These are phyloP conservation scores for Oeneis ivallda DNA, from an alignment of 2,888 invertebrate species.

Conservation along the genomic window DNA sequence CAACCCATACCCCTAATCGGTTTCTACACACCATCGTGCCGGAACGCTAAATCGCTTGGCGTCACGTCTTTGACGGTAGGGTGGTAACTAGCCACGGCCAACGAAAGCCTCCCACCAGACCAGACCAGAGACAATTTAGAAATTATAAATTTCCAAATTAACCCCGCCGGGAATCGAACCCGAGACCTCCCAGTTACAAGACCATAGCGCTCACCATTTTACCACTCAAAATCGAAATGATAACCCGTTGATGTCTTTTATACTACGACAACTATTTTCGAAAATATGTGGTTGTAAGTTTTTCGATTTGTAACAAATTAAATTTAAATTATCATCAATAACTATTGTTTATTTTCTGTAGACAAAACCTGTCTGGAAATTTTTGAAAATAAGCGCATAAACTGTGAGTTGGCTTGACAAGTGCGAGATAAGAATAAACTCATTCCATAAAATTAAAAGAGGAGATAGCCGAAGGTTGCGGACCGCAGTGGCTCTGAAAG, in stretches of 20 bases:
- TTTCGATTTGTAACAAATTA: background rate
- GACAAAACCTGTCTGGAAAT: conserved; percentile 14
- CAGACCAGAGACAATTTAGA: too few species aligned
- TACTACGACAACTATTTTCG: conserved; percentile 40
- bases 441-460: conserved; percentile 27
- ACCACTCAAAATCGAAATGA: conserved; percentile 5
- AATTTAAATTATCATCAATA: conserved; percentile 1
- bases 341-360: conserved; percentile 1
- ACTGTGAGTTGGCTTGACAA: conserved; percentile 18
- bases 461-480: conserved; percentile 16
- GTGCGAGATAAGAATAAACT: conserved; percentile 26
- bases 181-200: too few species aligned
- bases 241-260: conserved; percentile 72
- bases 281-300: background rate
- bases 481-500: background rate
- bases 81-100: too few species aligned
- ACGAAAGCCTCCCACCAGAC: too few species aligned
- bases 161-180: too few species aligned
- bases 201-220: too few species aligned
- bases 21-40: too few species aligned
- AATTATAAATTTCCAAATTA: too few species aligned
- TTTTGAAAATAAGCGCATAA: conserved; percentile 14
- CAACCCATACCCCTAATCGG: too few species aligned
- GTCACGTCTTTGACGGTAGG: too few species aligned
- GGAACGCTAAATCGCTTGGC: too few species aligned